Base-by-base conservation (phyloP, 2,113 vertebrate species). In the Cochlearius cochlearius region DNA sequence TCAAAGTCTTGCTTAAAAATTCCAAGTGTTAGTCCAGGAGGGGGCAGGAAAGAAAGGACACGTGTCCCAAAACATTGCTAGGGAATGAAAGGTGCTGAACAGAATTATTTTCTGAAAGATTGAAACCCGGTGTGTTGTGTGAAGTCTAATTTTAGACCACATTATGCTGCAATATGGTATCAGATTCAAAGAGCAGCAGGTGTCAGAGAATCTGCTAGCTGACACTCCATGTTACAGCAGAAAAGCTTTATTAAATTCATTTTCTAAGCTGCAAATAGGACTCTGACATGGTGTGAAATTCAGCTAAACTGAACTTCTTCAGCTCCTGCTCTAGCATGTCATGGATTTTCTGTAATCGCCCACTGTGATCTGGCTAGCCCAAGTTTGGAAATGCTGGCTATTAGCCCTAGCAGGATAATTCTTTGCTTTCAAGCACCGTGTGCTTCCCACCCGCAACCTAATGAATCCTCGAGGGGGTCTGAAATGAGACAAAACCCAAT, bases 181-280 rank as follows among this genome's bases (percentile, higher is more conserved):
- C 90, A 92, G 95, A 94, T 90, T 95, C 96, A 96, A 96, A 86
- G 79, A 97, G 95, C 96, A 97, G 97, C 96, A 97, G 96, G 96
- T 97, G 93, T 98, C 95, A 95, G 97, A 96, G 96, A 95, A 96
- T 93, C 83, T 91, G 91, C 95, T 96, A 69, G 69, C 88, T 96
- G 86, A 87, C 89, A 86, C 73, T 91, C 91, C 62, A 86, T 79
- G 66, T 94, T 74, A 75, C 79, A 91, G 97, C 89, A 90, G 83
- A 75, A 92, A 89, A 96, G 72, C 72, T 94, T 94, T 83, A 93
- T 52, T 94, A 79, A 95, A 97, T 94, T 97, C 85, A 94, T 86
- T 93, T 90, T 90, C 71, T 58, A 63, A 76, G 85, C 77, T 94
- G 92, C 93, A 90, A 94, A 95, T 92, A 88, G 93, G 94, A 85